These are phyloP conservation scores for Anthophora plumipes DNA, from an alignment of 2,888 invertebrate species.

Conservation along the genomic window DNA sequence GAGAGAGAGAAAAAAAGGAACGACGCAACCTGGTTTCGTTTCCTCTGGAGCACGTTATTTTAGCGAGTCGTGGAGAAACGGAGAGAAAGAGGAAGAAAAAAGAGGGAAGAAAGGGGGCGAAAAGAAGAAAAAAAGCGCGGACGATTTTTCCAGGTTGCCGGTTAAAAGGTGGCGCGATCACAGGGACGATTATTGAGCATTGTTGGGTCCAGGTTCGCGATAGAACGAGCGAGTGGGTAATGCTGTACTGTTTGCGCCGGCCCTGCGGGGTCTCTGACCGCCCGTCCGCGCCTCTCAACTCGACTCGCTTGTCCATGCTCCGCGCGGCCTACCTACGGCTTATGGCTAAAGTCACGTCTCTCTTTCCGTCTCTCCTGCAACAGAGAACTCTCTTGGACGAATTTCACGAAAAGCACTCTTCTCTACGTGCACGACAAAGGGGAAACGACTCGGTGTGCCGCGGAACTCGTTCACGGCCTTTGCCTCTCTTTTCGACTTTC, in stretches of 20 bases:
- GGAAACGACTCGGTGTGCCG: slow-evolving; percentile 5
- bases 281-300: slow-evolving; percentile 84
- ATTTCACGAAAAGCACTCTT: slow-evolving; percentile 57
- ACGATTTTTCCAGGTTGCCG: slow-evolving; percentile 61
- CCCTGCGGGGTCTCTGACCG: slow-evolving; percentile 85
- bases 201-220: slow-evolving; percentile 73
- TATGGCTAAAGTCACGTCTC: slow-evolving; percentile 71
- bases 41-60: background rate
- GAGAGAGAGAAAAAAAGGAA: background rate
- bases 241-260: slow-evolving; percentile 83
- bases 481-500: background rate
- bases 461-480: slow-evolving; percentile 6
- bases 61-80: slow-evolving; percentile 17
- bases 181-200: slow-evolving; percentile 70
- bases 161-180: slow-evolving; percentile 67
- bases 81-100: too few species aligned
- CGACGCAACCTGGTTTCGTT: background rate
- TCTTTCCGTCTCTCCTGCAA: slow-evolving; percentile 38
- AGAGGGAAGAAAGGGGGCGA: background rate
- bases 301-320: slow-evolving; percentile 78
- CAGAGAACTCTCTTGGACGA: slow-evolving; percentile 46
- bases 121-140: slow-evolving; percentile 38
- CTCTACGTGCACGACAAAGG: slow-evolving; percentile 42
- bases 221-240: slow-evolving; percentile 81
- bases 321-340: slow-evolving; percentile 76